Evolutionary conservation across 1,140 invertebrate genomes (phyloP), one percentile per base, ranked within the genome.

Genomic region (Pachypeltis micranthus): DNA sequence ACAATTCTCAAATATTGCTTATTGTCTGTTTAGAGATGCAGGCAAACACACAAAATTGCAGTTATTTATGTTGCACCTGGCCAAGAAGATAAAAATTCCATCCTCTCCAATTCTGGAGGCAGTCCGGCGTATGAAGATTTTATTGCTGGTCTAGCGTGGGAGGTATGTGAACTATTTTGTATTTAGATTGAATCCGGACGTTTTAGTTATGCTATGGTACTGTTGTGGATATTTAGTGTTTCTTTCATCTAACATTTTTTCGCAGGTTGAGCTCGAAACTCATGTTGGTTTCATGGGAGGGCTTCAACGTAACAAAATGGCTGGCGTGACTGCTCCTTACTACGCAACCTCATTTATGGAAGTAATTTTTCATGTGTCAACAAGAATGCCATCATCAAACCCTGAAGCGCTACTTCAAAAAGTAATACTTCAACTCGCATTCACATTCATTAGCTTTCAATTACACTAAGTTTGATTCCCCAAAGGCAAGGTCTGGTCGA

Each of bases 31-130:
- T 25, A 87, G 87, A 73, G 75, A 70, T 89, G 90, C 68, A 82
- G 96, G 25, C 96, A 99, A 73, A 97, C 95, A 0, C 96, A 99
- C 75, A 99, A 99, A 78, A 90, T 99, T 71, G 97, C 96, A 10
- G 93, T 99, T 1, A 96, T 99, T 68, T 99, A 98, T 76, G 95
- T 99, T 0, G 92, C 87, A 25, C 85, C 88, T 21, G 96, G 96
- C 0, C 96, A 99, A 73, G 96, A 99, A 76, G 94, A 97, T 67
- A 93, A 96, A 71, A 89, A 87, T 76, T 86, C 92, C 1, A 96
- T 98, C 67, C 75, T 98, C 1, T 85, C 81, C 12, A 80, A 70
- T 65, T 79, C 69, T 70, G 76, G 61, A 68, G 95, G 92, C 16
- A 96, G 93, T 72, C 86, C 87, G 64, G 88, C 86, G 14, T 99